Percentiles rank a stretch among this genome's conserved stretches.
These are phyloP conservation scores for Petromus typicus DNA, from an alignment of 2,113 vertebrate species.

Conservation along the genomic window DNA sequence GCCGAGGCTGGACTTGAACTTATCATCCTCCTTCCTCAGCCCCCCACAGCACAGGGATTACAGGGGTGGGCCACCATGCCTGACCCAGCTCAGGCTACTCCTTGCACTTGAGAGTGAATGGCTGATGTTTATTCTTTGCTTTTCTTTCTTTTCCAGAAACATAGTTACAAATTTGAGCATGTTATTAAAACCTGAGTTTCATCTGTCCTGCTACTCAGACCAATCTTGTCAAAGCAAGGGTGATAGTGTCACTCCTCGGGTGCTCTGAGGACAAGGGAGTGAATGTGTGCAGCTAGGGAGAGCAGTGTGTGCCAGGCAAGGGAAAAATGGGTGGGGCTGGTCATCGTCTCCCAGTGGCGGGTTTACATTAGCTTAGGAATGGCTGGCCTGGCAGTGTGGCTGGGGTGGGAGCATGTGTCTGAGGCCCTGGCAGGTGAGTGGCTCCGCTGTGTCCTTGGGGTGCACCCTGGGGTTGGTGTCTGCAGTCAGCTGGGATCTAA, in stretches of 20 bases:
- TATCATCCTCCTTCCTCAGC: too few relatives aligned
- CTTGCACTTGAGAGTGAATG: not conserved
- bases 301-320: not conserved
- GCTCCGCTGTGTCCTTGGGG: too few relatives aligned
- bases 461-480: not conserved
- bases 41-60: too few relatives aligned
- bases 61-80: too few relatives aligned
- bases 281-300: not conserved
- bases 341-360: too few relatives aligned
- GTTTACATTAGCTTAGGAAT: not conserved
- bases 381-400: not conserved
- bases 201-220: not conserved
- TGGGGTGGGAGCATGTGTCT: rapidly evolving
- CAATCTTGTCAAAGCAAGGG: not conserved
- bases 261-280: not conserved
- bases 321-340: not conserved
- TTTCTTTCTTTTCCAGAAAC: not conserved
- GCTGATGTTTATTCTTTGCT: not conserved
- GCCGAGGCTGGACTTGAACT: too few relatives aligned
- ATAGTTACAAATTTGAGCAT: not conserved
- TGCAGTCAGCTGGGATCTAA: not conserved
- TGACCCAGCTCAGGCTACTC: not conserved
- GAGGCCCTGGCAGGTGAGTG: not conserved
- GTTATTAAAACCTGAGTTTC: not conserved
- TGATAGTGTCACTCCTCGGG: not conserved